These are phyloP conservation scores for Hyperopisus bebe DNA, from an alignment of 2,113 vertebrate species.

Conservation along the genomic window DNA sequence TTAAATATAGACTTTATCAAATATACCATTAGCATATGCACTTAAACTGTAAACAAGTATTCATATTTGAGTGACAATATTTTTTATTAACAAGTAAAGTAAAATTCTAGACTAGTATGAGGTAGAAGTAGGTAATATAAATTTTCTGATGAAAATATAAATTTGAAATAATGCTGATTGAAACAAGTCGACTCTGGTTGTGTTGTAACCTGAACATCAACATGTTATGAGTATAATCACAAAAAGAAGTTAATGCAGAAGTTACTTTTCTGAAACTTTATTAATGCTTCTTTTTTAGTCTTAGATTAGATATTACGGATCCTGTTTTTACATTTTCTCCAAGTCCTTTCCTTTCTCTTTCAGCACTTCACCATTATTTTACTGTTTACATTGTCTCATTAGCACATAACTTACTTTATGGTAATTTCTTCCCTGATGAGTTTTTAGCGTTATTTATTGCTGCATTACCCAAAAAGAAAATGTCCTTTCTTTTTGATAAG, in stretches of 20 bases:
- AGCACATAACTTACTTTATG: constrained; percentile 39
- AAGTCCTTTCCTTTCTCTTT: neutral
- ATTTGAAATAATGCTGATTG: neutral
- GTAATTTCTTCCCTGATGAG: constrained; percentile 40
- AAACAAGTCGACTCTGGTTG: neutral
- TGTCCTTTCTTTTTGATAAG: neutral
- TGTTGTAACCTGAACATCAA: neutral
- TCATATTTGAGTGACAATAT: neutral
- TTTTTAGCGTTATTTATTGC: neutral
- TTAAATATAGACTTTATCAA: neutral
- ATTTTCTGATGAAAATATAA: neutral
- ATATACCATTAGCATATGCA: neutral
- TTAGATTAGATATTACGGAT: neutral
- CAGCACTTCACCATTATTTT: neutral
- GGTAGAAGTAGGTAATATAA: neutral
- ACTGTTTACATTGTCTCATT: neutral
- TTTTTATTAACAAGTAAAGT: neutral
- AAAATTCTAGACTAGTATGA: neutral
- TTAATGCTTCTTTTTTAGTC: neutral
- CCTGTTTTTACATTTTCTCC: neutral
- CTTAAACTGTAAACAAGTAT: neutral
- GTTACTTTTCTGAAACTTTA: neutral
- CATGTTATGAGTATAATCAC: neutral
- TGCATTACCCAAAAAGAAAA: neutral
- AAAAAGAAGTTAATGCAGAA: neutral